These are phyloP conservation scores for Arvicanthis niloticus DNA, from an alignment of 2,113 vertebrate species.

Conservation along the genomic window DNA sequence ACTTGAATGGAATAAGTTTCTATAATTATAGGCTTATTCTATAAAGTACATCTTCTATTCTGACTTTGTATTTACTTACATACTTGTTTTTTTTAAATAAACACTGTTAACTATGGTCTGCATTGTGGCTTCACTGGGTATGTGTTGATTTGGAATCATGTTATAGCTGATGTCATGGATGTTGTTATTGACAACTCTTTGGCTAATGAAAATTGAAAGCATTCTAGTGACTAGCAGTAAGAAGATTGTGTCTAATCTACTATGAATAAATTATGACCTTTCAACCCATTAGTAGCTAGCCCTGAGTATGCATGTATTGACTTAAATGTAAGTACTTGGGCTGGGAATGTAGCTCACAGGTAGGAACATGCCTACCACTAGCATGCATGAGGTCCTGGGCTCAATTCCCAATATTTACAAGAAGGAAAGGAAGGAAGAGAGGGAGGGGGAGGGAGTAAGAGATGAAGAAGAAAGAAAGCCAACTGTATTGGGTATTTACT, in stretches of 20 bases:
- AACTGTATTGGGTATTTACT: not conserved
- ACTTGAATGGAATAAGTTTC: not conserved
- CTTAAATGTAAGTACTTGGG: not conserved
- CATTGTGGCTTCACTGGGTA: not conserved
- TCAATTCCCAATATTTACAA: not conserved
- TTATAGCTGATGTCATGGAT: not conserved
- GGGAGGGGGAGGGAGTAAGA: not conserved
- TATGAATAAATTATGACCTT: not conserved
- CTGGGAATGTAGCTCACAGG: not conserved
- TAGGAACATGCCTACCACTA: not conserved
- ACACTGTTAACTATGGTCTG: not conserved
- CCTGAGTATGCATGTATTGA: not conserved
- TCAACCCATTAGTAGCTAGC: not conserved
- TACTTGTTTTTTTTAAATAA: not conserved
- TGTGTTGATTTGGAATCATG: not conserved
- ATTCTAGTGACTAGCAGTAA: not conserved
- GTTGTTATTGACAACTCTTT: not conserved
- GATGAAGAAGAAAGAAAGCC: not conserved
- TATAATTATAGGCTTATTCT: constrained; percentile 6
- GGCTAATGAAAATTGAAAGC: constrained; percentile 27
- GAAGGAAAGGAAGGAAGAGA: not conserved
- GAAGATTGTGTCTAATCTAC: not conserved
- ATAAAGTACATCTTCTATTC: not conserved
- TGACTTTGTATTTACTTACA: not conserved
- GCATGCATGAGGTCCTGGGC: not conserved